Conservation (phyloP, 2,113 vertebrate species). For the Bubalus kerabau region DNA sequence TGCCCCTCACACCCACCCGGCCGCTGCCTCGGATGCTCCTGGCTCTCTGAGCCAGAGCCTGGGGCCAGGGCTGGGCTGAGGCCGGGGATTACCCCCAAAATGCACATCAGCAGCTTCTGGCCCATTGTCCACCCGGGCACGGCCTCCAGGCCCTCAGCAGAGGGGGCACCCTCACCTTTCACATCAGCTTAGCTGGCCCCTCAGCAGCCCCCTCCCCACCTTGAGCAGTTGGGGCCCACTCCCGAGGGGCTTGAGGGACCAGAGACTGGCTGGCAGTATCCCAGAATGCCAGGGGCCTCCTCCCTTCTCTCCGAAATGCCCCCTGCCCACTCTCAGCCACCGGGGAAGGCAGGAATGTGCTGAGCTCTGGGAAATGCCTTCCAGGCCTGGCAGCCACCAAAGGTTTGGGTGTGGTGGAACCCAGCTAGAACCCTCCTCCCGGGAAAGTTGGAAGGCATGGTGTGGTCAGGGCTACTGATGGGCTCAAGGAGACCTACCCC, state of each 20-base stretch:
- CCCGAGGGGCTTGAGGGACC: background rate
- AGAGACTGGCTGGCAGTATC: background rate
- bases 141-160: background rate
- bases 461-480: background rate
- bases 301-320: slow-evolving; percentile 57
- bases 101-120: slow-evolving; percentile 35
- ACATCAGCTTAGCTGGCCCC: background rate
- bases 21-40: background rate
- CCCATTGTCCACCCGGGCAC: background rate
- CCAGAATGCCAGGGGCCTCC: slow-evolving; percentile 18
- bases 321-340: slow-evolving; percentile 65
- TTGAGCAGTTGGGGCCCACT: background rate
- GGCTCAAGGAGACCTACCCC: background rate
- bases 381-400: slow-evolving; percentile 38
- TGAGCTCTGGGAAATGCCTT: slow-evolving; percentile 59
- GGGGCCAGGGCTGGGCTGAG: background rate
- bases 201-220: background rate
- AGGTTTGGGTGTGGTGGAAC: slow-evolving; percentile 12
- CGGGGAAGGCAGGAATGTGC: slow-evolving; percentile 60
- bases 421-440: background rate
- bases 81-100: slow-evolving; percentile 59
- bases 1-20: slow-evolving; percentile 28
- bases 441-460: background rate
- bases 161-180: background rate
- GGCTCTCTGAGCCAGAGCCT: slow-evolving; percentile 35